Conservation (phyloP, 2,888 invertebrate species). For the Pemphredon lugubris region DNA sequence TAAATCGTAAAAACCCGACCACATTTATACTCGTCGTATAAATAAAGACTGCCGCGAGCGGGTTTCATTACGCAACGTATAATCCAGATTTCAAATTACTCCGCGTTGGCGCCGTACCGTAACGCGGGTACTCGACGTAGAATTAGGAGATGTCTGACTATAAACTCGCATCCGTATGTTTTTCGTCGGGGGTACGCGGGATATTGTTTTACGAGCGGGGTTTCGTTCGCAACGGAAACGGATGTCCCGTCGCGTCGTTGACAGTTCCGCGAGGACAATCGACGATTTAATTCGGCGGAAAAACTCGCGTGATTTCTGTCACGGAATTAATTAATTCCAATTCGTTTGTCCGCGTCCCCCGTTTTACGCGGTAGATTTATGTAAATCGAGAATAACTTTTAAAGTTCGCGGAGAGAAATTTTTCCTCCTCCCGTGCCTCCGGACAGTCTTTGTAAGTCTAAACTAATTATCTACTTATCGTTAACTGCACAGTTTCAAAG, state of each 20-base stretch:
- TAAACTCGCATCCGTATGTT: background rate
- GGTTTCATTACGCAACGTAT: background rate
- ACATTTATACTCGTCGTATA: background rate
- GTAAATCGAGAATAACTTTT: too few species aligned
- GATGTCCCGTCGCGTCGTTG: background rate
- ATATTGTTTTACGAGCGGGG: background rate
- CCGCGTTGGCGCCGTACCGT: background rate
- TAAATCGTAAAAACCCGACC: slow-evolving; percentile 19
- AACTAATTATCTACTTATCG: slow-evolving; percentile 47
- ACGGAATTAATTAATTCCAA: too few species aligned
- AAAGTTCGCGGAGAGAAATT: too few species aligned
- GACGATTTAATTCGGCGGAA: too few species aligned
- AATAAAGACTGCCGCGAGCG: slow-evolving; percentile 1
- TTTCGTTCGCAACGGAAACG: background rate
- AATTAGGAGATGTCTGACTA: background rate
- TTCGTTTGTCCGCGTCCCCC: too few species aligned
- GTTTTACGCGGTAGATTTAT: too few species aligned
- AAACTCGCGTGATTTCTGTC: too few species aligned
- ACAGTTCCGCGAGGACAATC: background rate
- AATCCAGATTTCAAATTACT: slow-evolving; percentile 8
- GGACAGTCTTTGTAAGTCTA: background rate
- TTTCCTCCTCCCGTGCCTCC: too few species aligned
- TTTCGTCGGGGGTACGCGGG: background rate
- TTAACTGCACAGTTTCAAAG: slow-evolving; percentile 29
- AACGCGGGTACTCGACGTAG: background rate